These are phyloP conservation scores for Mastomys coucha DNA, from an alignment of 2,113 vertebrate species.

Conservation along the genomic window DNA sequence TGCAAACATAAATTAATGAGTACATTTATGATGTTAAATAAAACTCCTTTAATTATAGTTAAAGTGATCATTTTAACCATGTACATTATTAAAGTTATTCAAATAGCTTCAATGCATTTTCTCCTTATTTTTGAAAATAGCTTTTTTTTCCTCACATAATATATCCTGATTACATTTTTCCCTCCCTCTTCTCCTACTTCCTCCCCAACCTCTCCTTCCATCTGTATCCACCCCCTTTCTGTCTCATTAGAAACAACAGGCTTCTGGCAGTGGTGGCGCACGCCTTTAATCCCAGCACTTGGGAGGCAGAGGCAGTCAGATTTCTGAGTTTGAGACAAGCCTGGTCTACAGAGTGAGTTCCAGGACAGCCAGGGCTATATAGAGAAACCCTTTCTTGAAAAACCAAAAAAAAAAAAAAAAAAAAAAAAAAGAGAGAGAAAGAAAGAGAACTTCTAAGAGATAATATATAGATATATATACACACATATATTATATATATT, in stretches of 20 bases:
- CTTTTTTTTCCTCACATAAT: not conserved
- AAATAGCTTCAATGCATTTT: not conserved
- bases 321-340: too few species aligned
- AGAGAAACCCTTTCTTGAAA: too few species aligned
- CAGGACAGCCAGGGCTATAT: too few species aligned
- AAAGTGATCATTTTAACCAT: constrained; percentile 22
- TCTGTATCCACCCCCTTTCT: not conserved
- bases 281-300: too few species aligned
- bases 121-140: not conserved
- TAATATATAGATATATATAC: too few species aligned
- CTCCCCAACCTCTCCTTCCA: not conserved
- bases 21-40: not conserved
- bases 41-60: not conserved
- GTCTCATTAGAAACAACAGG: not conserved
- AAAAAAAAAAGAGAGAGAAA: too few species aligned
- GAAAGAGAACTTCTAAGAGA: not conserved
- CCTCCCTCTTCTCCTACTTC: not conserved
- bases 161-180: not conserved
- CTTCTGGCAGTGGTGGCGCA: too few species aligned
- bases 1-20: not conserved
- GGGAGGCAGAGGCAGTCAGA: too few species aligned
- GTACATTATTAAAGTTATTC: constrained; percentile 13
- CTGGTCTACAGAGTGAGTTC: too few species aligned
- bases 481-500: too few species aligned
- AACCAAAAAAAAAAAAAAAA: too few species aligned